A percentile compares a stretch with the other conserved stretches of the same genome.
phyloP scores from a whole-genome alignment of 2,113 vertebrate genomes.

The Phodopus roborovskii region DNA sequence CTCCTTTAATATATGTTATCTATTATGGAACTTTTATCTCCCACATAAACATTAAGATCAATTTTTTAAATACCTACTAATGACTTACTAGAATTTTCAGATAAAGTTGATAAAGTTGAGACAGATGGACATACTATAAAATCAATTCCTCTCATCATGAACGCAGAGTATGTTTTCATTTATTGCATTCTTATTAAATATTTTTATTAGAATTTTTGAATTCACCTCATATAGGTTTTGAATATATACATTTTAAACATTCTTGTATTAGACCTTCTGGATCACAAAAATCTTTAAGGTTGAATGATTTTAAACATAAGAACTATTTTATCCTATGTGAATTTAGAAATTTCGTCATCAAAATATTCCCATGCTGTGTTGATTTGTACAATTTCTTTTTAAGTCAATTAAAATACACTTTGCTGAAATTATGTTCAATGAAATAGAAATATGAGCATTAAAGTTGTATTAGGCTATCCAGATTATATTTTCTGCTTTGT shows the following conservation, averaged over 20 bases:
- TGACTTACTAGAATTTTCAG: neutral
- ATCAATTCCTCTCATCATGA: neutral
- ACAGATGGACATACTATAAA: too few relatives aligned
- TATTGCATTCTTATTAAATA: neutral
- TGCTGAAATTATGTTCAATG: neutral
- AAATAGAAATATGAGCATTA: neutral
- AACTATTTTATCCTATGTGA: neutral
- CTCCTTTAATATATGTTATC: neutral
- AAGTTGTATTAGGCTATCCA: slow-evolving; percentile 4
- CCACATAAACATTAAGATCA: neutral
- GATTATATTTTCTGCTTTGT: neutral
- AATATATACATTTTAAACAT: neutral
- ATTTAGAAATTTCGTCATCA: neutral
- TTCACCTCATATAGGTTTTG: neutral
- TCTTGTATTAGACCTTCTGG: neutral
- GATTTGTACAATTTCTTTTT: neutral
- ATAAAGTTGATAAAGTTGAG: neutral
- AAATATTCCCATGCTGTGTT: neutral
- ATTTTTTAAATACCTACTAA: neutral
- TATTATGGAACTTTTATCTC: neutral
- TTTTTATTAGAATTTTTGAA: neutral
- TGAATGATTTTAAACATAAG: neutral
- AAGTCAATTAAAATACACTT: neutral
- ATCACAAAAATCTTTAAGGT: neutral
- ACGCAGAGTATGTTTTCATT: neutral